These are phyloP conservation scores for Spongilla lacustris DNA, from an alignment of 37 sponge, comb jelly and placozoan species.

Conservation along the genomic window DNA sequence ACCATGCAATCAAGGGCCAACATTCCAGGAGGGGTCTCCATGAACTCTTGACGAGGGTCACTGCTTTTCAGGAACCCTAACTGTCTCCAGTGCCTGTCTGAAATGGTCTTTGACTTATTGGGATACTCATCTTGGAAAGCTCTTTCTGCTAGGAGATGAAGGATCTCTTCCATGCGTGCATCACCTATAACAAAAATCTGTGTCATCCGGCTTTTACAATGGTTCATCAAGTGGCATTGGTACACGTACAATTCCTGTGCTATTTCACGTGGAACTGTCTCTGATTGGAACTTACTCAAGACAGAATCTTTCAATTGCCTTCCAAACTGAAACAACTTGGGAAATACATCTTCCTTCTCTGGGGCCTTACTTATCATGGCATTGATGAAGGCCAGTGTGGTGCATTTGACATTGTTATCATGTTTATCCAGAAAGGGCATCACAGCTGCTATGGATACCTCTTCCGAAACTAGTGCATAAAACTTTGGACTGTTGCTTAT, in stretches of 20 bases:
- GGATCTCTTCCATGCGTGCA: constrained; percentile 58
- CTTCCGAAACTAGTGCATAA: constrained; percentile 37
- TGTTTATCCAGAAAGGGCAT: constrained; percentile 39
- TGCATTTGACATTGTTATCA: constrained; percentile 57
- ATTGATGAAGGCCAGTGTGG: constrained; percentile 78
- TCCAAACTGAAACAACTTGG: constrained; percentile 32
- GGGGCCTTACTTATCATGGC: constrained; percentile 70
- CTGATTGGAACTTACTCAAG: constrained; percentile 39
- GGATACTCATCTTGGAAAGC: constrained; percentile 80
- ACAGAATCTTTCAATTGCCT: constrained; percentile 20
- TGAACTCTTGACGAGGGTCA: constrained; percentile 78
- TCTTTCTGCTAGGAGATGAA: constrained; percentile 48
- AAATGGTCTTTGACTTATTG: not conserved
- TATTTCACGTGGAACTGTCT: constrained; percentile 63
- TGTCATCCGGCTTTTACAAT: constrained; percentile 56
- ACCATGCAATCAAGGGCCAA: constrained; percentile 91
- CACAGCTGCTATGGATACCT: constrained; percentile 38
- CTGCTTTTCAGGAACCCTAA: constrained; percentile 73
- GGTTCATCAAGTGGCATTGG: constrained; percentile 71
- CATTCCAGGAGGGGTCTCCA: constrained; percentile 85
- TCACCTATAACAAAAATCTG: constrained; percentile 47
- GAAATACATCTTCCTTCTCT: constrained; percentile 26
- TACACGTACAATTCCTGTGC: constrained; percentile 85
- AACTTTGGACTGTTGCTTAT: constrained; percentile 61
- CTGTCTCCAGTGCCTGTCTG: constrained; percentile 81